Evolutionary conservation across 2,113 vertebrate species (phyloP).

Genomic region (Fregata magnificens): DNA sequence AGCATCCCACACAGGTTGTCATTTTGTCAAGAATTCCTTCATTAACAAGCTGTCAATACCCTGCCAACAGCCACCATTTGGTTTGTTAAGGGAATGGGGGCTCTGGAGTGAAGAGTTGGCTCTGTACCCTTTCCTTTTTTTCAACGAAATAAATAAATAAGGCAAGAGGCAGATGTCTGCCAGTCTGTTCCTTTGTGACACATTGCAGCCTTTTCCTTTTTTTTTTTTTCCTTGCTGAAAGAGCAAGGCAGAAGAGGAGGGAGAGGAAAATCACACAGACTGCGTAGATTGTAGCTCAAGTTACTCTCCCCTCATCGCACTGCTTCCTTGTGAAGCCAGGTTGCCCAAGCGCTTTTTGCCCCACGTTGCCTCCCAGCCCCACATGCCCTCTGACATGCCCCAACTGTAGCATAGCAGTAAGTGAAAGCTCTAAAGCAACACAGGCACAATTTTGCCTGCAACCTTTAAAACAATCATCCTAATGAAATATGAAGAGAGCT

Average conservation of each 20-base stretch:
- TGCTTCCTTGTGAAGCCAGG: not conserved
- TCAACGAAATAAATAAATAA: conserved; percentile 66
- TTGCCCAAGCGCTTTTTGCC: not conserved
- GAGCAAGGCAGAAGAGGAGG: conserved; percentile 2
- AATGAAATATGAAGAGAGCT: conserved; percentile 4
- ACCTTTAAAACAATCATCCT: conserved; percentile 44
- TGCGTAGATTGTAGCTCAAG: not conserved
- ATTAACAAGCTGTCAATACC: conserved; percentile 83
- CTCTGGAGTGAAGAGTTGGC: conserved; percentile 75
- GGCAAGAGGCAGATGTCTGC: conserved; percentile 79
- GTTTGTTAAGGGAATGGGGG: conserved; percentile 73
- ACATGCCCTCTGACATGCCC: not conserved
- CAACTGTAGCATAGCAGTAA: not conserved
- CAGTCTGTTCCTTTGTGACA: conserved; percentile 80
- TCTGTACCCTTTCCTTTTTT: conserved; percentile 27
- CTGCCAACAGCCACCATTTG: conserved; percentile 80
- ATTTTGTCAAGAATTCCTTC: conserved; percentile 81
- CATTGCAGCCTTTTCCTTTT: conserved; percentile 23
- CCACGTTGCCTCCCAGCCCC: not conserved
- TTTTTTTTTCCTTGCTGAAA: not conserved
- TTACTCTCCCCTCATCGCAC: not conserved
- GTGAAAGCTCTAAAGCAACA: not conserved
- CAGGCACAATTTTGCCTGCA: not conserved
- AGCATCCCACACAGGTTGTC: conserved; percentile 78
- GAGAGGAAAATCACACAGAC: conserved; percentile 1